Base-by-base conservation (phyloP, 1,140 invertebrate species). In the Lepidurus apus region DNA sequence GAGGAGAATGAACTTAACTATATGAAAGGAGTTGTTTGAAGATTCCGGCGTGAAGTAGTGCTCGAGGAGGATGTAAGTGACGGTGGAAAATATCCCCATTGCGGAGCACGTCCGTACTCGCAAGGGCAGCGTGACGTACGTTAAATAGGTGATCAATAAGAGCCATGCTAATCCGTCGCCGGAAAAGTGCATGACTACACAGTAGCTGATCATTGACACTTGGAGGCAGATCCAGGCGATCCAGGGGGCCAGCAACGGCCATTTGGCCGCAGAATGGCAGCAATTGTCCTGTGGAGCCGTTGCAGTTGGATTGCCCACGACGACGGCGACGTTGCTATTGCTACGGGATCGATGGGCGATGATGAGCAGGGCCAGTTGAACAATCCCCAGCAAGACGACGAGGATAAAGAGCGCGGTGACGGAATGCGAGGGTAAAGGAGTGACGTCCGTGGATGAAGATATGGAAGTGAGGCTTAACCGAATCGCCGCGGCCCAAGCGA, bases 41-140 rank as follows among this genome's bases (percentile, higher is more conserved):
- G 53, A n/a, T 65, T 65, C 53, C 53, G 53, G 9, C 17, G 8
- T 65, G 9, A 65, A 65, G 53, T 65, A 65, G 53, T 21, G 21
- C 21, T 65, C 53, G 53, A 65, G 53, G 13, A 65, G 53, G 17
- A 65, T 4, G 53, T 7, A 9, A 21, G 53, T 65, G 42, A 91
- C 83, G 81, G 92, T 91, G 13, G 88, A 87, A 10, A 90, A 78
- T 4, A 90, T 88, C 42, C 92, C 84, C 6, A 83, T 76, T 43
- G 88, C 78, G 17, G 89, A 82, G 82, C 90, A 92, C 78, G 91
- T 88, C 11, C 88, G 85, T 1, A 93, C 83, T 34, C 90, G 87
- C 73, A 95, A 86, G 0, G 94, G 94, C 79, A 95, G 83, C 1
- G 93, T 92, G 45, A 93, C 92, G 83, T 93, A 91, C n/a, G 93